These are phyloP conservation scores for Lutraria rhynchaena DNA, from an alignment of 1,140 invertebrate genomes.

Conservation along the genomic window DNA sequence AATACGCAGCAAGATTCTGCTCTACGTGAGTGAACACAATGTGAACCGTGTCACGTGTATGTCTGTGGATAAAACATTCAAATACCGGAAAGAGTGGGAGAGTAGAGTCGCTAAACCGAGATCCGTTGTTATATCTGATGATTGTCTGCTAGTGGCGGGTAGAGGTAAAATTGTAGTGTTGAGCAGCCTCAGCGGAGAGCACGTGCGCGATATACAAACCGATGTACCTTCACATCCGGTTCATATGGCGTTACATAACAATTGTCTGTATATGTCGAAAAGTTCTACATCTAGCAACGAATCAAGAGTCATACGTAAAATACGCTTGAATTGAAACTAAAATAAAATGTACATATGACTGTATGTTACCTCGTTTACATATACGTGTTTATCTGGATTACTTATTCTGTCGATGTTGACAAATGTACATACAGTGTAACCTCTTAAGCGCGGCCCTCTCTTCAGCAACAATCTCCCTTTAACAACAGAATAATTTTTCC, in stretches of 20 bases:
- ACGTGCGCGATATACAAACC: background rate
- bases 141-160: constrained; percentile 1
- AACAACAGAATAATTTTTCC: too few species aligned
- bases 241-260: background rate
- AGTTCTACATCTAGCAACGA: background rate
- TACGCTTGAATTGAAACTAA: background rate
- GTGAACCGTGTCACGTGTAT: constrained; percentile 18
- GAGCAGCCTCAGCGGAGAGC: background rate
- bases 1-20: constrained; percentile 1
- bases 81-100: constrained; percentile 5
- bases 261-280: constrained; percentile 19
- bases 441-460: too few species aligned
- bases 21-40: constrained; percentile 27
- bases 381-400: too few species aligned
- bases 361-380: too few species aligned
- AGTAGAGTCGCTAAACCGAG: background rate
- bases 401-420: too few species aligned
- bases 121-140: background rate
- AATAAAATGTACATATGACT: too few species aligned
- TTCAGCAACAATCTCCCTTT: too few species aligned
- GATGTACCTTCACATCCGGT: constrained; percentile 16
- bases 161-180: constrained; percentile 19
- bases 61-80: background rate
- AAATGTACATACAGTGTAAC: too few species aligned
- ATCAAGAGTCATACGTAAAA: constrained; percentile 22